Conservation (phyloP, 2,113 vertebrate species). For the Aythya baeri region DNA sequence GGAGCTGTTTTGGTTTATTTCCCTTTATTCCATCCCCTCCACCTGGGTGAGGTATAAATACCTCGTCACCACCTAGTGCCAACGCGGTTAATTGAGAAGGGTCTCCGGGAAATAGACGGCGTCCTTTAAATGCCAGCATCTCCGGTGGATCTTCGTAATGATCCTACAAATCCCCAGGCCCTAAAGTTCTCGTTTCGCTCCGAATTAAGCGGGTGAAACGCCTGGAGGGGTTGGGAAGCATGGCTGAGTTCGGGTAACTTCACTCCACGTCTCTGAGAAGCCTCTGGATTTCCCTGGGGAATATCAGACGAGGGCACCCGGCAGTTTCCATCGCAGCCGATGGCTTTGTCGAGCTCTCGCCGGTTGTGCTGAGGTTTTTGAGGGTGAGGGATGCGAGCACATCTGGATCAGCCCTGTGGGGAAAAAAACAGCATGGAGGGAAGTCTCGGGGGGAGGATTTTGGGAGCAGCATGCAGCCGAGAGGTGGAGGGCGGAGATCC, state of each 20-base stretch:
- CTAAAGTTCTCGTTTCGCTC: not conserved
- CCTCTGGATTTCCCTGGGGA: not conserved
- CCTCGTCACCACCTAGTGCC: not conserved
- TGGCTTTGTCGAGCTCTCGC: not conserved
- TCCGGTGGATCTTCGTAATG: not conserved
- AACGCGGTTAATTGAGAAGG: not conserved
- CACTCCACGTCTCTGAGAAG: not conserved
- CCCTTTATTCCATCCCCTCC: not conserved
- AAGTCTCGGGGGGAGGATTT: not conserved
- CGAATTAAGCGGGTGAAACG: not conserved
- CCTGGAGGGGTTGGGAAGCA: not conserved
- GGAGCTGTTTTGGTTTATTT: not conserved
- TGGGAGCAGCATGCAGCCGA: not conserved
- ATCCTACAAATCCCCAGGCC: not conserved
- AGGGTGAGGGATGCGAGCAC: not conserved
- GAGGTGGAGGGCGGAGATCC: not conserved
- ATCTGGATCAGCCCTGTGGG: not conserved
- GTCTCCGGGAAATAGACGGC: not conserved
- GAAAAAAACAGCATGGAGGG: not conserved
- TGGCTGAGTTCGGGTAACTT: not conserved
- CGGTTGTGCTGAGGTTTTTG: not conserved
- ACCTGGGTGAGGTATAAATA: not conserved
- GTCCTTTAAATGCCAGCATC: not conserved
- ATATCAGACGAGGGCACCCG: not conserved
- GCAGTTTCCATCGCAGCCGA: rapidly evolving